Evolutionary conservation across 1,140 invertebrate species (phyloP), one percentile per base, ranked within the genome.

Genomic region (Ericerus pela): DNA sequence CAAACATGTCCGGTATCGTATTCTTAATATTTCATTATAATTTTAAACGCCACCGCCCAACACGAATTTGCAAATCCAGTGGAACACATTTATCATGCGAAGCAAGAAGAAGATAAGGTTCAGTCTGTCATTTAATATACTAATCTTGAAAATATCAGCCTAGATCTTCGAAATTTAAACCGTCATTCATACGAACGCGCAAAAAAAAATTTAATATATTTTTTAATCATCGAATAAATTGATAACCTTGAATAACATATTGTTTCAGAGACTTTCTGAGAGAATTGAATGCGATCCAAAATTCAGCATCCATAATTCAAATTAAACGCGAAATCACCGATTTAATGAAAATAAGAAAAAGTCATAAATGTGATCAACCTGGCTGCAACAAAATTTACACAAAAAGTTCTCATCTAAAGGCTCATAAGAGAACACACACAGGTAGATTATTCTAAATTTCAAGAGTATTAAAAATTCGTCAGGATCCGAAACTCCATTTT

Each of bases 351-450:
- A 30, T 54, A 4, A 31, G 30, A 31, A 54, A 71, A 74, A 57
- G 72, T 18, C 79, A 81, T 68, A 76, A 75, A 1, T 84, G 81
- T 63, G 70, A 76, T 10, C 71, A 81, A 64, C 73, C 75, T 0
- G 79, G 78, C 18, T 85, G 82, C 66, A 70, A 66, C 36, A 84
- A 84, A 66, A 79, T 75, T 1, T 84, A 83, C 69, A 79, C 75
- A 8, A 85, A 84, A 65, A 80, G 77, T 56, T 83, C 80, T 2
- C 82, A 84, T 67, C 69, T 84, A 27, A 85, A 85, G 65, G 81
- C 82, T 2, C 82, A 84, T 63, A 68, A 80, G 29, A 64, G 81
- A 53, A 81, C 81, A 27, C 81, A 84, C 63, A 83, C 80, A 53
- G 80, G 81, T 14, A 80, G 80, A 61, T 41, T 41, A 41, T 16